Evolutionary conservation across 1,140 invertebrate genomes (phyloP).

Genomic region (Nymphalis io): DNA sequence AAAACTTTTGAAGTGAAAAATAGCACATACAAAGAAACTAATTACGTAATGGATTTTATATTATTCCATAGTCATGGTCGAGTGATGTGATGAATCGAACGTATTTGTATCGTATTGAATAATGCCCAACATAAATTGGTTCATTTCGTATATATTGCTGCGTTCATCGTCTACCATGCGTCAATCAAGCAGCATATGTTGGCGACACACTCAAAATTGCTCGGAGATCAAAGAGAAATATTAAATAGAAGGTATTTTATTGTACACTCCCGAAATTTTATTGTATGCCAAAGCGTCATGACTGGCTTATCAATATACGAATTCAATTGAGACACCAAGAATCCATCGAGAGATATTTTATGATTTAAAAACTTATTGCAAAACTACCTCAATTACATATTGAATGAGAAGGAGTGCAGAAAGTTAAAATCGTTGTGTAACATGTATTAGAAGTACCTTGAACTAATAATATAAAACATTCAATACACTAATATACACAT

Average conservation of each 20-base stretch:
- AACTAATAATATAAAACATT: no score
- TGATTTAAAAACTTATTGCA: background rate
- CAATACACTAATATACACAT: no score
- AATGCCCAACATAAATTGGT: slow-evolving; percentile 45
- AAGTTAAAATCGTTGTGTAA: no score
- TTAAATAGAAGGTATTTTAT: slow-evolving; percentile 39
- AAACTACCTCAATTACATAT: no score
- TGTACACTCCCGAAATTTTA: slow-evolving; percentile 12
- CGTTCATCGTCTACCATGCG: slow-evolving; percentile 52
- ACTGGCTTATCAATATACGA: slow-evolving; percentile 7
- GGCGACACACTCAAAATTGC: slow-evolving; percentile 60
- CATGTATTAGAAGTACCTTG: no score
- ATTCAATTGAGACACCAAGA: background rate
- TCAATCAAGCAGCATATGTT: slow-evolving; percentile 65
- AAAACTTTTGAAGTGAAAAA: background rate
- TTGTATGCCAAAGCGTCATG: background rate
- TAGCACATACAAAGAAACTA: background rate
- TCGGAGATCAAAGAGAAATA: slow-evolving; percentile 58
- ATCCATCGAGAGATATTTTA: background rate
- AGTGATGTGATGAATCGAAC: slow-evolving; percentile 23
- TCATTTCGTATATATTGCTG: slow-evolving; percentile 49
- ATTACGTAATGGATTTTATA: background rate
- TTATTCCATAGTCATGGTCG: slow-evolving; percentile 17
- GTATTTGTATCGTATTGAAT: slow-evolving; percentile 42
- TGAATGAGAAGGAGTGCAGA: no score